Base-by-base conservation (phyloP, 2,113 vertebrate species). In the Corythoichthys haematopterus region DNA sequence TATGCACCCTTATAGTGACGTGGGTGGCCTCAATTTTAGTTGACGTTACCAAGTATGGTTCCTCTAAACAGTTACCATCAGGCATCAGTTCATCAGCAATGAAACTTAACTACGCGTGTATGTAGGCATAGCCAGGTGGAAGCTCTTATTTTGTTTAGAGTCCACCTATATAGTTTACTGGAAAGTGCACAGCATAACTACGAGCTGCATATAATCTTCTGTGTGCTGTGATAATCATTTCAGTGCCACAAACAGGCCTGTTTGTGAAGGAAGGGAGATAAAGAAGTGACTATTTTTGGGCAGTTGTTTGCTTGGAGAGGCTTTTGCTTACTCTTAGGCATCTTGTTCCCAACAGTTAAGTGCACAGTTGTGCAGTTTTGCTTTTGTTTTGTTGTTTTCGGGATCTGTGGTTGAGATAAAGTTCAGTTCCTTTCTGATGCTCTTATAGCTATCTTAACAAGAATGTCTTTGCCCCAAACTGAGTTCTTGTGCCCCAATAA, bases 261-360 rank as follows among this genome's bases (percentile, higher is more conserved):
- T 87, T 88, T 85, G 80, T 73, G 71, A 84, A 38, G 80, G 66
- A 78, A 60, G 68, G 15, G 71, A 84, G 84, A 88, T 83, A 87
- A 88, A 83, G 84, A 84, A 85, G 77, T 66, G 72, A 81, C 88
- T 92, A 91, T 91, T 91, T 90, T 89, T 76, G 87, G 88, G 71
- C 84, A 64, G 84, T 84, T 88, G 88, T 90, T 90, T 90, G 87
- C 87, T 89, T 81, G 79, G 79, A 89, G 85, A 85, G 78, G 89
- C 78, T 69, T 86, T 84, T 85, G 88, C 87, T 87, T 88, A 84
- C 88, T 87, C 84, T 77, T 66, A 87, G 80, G 84, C 85, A 71
- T 70, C 69, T 73, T 36, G 79, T 91, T 91, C 90, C 90, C 90
- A 90, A 79, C 89, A 90, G 87, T 83, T 86, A 75, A 80, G 75